These are phyloP conservation scores for Micromussa lordhowensis DNA, from an alignment of 92 coral and sea anemone genomes.

Conservation along the genomic window DNA sequence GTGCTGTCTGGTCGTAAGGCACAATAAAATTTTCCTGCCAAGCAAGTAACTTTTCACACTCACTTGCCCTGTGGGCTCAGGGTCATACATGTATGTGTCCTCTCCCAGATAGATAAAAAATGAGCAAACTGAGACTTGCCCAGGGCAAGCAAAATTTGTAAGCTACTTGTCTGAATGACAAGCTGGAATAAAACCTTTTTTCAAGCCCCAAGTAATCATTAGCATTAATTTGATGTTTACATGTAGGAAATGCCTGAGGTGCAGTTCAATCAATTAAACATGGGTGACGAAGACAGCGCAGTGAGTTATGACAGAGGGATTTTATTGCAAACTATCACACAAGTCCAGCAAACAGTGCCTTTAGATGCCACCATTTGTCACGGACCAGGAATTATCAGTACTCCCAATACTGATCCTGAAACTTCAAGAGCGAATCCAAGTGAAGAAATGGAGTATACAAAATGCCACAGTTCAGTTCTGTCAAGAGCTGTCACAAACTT, in stretches of 20 bases:
- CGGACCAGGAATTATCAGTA: neutral
- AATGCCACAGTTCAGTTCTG: slow-evolving; percentile 15
- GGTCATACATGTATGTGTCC: no score
- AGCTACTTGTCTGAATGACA: no score
- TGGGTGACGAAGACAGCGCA: neutral
- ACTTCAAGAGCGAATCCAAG: neutral
- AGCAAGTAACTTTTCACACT: no score
- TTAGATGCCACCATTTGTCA: neutral
- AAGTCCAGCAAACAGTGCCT: neutral
- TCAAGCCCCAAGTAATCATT: no score
- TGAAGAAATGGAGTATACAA: slow-evolving; percentile 40
- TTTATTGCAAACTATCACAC: neutral
- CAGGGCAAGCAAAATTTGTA: no score
- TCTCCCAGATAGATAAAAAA: no score
- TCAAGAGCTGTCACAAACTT: neutral
- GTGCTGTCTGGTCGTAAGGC: no score
- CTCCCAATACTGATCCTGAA: neutral
- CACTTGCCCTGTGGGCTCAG: no score
- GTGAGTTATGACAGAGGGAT: slow-evolving; percentile 3
- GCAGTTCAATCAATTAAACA: slow-evolving; percentile 2
- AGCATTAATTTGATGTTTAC: neutral
- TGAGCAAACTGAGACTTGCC: no score
- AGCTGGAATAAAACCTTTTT: no score
- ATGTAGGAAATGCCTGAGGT: slow-evolving; percentile 38
- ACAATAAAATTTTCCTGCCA: no score